Evolutionary conservation across 2,888 invertebrate genomes (phyloP), one percentile per base, ranked within the genome.

Genomic region (Phortica okadai): DNA sequence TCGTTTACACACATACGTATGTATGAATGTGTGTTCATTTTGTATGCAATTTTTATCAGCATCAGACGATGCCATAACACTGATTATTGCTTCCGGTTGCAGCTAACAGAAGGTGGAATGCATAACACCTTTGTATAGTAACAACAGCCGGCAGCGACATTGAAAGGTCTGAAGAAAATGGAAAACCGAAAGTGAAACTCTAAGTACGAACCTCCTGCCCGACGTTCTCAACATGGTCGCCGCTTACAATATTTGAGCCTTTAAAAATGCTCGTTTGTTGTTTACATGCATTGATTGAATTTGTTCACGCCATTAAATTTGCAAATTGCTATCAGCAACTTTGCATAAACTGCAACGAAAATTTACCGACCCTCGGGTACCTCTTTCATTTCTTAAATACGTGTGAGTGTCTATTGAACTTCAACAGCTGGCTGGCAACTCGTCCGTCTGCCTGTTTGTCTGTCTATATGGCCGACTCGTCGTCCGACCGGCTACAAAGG

Each of bases 241-340:
- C 16, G 16, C n/a, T 16, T 56, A 6, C 56, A 56, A 16, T 56
- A 56, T n/a, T 56, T 56, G n/a, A n/a, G n/a, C 16, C 56, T n/a
- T 16, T 16, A 56, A n/a, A 56, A 56, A 14, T 45, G 69, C 69
- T 69, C 69, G 69, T 69, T 82, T 82, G 82, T 84, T 87, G 86
- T 87, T 87, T 87, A 84, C 88, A 87, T 82, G 86, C 88, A 89
- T 88, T 88, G 89, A 89, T 90, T 89, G 90, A 90, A 90, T 90
- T 89, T 89, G 90, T 89, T 89, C 89, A 90, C 90, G 88, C 88
- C 90, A 89, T 89, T 90, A 90, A 89, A 89, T 90, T 87, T 90
- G 89, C 90, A 89, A 89, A 90, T 89, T 89, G 90, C 89, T 90
- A 89, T 89, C 90, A 89, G 87, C 87, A 87, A 89, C 84, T 89